These are phyloP conservation scores for Pachyuromys duprasi DNA, from an alignment of 2,797 vertebrate genomes.

Conservation along the genomic window DNA sequence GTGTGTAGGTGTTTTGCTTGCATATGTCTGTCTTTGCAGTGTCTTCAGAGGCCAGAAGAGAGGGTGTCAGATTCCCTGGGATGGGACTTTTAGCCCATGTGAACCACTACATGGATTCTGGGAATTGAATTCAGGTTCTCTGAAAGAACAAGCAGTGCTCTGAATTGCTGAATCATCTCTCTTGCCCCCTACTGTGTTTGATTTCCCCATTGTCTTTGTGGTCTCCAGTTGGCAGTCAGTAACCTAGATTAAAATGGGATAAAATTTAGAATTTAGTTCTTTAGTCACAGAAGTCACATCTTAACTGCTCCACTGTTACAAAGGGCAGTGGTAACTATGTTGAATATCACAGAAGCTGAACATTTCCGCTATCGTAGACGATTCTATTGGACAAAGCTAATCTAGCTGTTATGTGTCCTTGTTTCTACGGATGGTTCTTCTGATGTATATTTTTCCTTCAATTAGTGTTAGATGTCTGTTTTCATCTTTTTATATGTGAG, in stretches of 20 bases:
- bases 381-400: background rate
- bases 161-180: background rate
- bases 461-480: background rate
- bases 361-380: background rate
- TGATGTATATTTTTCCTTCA: slow-evolving; percentile 3
- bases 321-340: background rate
- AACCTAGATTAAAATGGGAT: background rate
- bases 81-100: background rate
- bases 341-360: background rate
- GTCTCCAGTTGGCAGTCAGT: background rate
- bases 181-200: background rate
- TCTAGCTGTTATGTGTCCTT: background rate
- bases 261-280: background rate
- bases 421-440: slow-evolving; percentile 10
- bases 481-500: background rate
- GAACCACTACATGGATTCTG: background rate
- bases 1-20: background rate
- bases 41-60: background rate
- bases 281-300: background rate
- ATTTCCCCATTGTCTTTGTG: background rate
- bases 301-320: background rate
- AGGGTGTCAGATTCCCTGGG: background rate
- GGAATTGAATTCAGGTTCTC: background rate
- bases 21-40: background rate
- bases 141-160: background rate